phyloP scores from a whole-genome alignment of 2,797 vertebrate species.

The Thripadectes ignobilis region DNA sequence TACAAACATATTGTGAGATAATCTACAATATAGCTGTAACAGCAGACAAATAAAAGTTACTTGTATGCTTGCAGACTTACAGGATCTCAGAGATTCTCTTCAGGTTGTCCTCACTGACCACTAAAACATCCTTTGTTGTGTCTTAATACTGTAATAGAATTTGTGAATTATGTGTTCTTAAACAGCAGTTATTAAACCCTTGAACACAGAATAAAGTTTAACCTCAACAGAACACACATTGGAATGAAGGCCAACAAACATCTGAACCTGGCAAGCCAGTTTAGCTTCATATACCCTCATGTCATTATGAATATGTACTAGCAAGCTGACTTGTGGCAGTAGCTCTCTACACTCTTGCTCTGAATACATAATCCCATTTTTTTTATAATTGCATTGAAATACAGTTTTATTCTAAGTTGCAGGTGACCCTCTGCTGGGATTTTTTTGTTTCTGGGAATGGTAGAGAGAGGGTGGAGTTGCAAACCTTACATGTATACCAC shows the following conservation, averaged over 20 bases:
- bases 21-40: not conserved
- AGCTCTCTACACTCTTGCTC: not conserved
- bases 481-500: not conserved
- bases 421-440: not conserved
- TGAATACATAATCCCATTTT: not conserved
- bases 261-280: slow-evolving; percentile 12
- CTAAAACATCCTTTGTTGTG: not conserved
- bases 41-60: not conserved
- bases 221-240: not conserved
- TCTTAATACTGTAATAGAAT: not conserved
- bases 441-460: not conserved
- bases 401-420: not conserved
- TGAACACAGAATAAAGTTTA: not conserved
- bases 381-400: not conserved
- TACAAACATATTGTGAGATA: not conserved
- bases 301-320: not conserved
- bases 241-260: slow-evolving; percentile 17
- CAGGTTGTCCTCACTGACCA: not conserved
- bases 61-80: not conserved
- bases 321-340: not conserved
- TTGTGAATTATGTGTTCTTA: not conserved
- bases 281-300: not conserved
- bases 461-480: not conserved
- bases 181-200: not conserved
- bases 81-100: not conserved